Evolutionary conservation across 2,113 vertebrate species (phyloP).

Genomic region (Eurypyga helias): DNA sequence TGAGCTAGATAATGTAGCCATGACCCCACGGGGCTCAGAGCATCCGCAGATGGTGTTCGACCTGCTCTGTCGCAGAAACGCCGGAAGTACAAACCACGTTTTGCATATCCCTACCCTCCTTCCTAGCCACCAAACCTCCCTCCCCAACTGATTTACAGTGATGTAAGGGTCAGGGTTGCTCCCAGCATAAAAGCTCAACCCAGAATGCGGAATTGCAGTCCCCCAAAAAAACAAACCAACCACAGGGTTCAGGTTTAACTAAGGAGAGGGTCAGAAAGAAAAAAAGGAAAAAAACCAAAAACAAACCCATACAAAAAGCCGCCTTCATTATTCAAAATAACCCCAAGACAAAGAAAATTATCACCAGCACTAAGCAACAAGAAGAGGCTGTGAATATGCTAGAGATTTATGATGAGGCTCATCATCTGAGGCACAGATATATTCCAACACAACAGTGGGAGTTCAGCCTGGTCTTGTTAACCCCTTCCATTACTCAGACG

Average conservation of each 20-base stretch:
- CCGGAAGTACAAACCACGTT: neutral
- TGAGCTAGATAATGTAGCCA: neutral
- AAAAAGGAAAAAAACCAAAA: too few relatives aligned
- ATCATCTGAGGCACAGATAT: neutral
- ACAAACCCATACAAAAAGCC: too few relatives aligned
- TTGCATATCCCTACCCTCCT: neutral
- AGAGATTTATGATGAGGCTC: neutral
- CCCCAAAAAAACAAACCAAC: neutral
- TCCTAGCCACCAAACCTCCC: neutral
- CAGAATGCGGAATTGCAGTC: neutral
- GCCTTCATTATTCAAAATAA: neutral
- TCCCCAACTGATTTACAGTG: too few relatives aligned
- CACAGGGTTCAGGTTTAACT: neutral
- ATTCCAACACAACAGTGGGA: neutral
- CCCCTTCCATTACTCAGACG: neutral
- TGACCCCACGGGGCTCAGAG: neutral
- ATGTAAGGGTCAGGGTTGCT: rapidly evolving
- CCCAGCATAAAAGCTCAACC: neutral
- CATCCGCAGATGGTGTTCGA: neutral
- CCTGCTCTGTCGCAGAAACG: neutral
- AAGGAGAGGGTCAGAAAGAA: neutral
- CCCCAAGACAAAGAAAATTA: neutral
- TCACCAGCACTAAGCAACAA: neutral
- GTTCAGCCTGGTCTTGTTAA: neutral
- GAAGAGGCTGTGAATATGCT: neutral